A percentile compares a stretch with the other conserved stretches of the same genome.
Evolutionary conservation across 2,888 invertebrate genomes (phyloP).

Genomic region (Enoplolaimus lenunculus): DNA sequence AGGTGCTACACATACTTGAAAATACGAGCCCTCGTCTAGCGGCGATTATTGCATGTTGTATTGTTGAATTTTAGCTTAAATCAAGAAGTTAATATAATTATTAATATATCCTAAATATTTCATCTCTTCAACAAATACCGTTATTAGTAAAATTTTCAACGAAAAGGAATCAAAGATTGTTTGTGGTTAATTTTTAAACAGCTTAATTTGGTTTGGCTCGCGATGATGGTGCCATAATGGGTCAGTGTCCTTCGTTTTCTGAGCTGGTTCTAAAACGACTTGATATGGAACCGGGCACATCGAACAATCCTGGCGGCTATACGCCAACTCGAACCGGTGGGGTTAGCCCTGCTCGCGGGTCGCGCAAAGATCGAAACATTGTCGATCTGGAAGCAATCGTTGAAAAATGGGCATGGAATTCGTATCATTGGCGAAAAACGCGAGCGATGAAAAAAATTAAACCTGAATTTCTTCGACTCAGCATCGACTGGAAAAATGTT

Average conservation of each 20-base stretch:
- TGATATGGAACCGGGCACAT: background rate
- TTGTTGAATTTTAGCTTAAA: too few relatives aligned
- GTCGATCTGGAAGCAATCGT: conserved; percentile 41
- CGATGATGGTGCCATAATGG: too few relatives aligned
- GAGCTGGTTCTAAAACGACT: background rate
- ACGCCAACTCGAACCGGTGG: background rate
- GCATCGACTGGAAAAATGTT: conserved; percentile 43
- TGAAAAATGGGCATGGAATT: conserved; percentile 41
- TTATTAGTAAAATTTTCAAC: too few relatives aligned
- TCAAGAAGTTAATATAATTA: too few relatives aligned
- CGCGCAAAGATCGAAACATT: background rate
- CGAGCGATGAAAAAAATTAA: conserved; percentile 29
- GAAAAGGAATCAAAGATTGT: too few relatives aligned
- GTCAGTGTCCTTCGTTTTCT: background rate
- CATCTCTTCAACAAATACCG: too few relatives aligned
- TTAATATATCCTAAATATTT: too few relatives aligned
- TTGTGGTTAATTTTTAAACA: too few relatives aligned
- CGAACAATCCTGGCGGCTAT: background rate
- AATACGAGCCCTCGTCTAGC: too few relatives aligned
- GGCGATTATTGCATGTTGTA: too few relatives aligned
- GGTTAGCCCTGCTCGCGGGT: background rate
- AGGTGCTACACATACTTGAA: too few relatives aligned
- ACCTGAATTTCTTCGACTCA: conserved; percentile 35
- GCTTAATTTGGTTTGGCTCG: too few relatives aligned
- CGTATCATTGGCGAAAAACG: conserved; percentile 38